Percentiles rank a stretch among this genome's conserved stretches.
phyloP scores from a whole-genome alignment of 2,797 vertebrate species.

The Pempheris klunzingeri region DNA sequence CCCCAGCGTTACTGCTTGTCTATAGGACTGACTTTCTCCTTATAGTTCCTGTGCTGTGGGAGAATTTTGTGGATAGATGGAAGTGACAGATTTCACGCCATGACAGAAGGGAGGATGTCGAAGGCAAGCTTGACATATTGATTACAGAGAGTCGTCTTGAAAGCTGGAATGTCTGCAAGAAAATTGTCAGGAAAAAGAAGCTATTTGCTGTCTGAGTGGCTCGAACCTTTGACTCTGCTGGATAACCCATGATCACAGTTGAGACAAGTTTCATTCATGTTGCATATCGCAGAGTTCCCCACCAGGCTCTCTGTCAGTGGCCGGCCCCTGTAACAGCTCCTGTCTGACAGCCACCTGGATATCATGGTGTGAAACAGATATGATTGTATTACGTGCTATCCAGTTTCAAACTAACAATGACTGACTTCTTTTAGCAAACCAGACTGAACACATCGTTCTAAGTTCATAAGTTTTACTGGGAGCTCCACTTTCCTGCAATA shows the following conservation, averaged over 20 bases:
- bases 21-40: not conserved
- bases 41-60: not conserved
- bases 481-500: slow-evolving; percentile 22
- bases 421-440: slow-evolving; percentile 30
- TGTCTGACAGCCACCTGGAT: slow-evolving; percentile 27
- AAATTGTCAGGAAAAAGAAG: not conserved
- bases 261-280: not conserved
- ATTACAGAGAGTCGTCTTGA: not conserved
- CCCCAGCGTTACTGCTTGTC: not conserved
- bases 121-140: not conserved
- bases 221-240: slow-evolving; percentile 4
- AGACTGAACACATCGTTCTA: slow-evolving; percentile 38
- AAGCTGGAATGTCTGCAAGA: slow-evolving; percentile 7
- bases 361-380: slow-evolving; percentile 50
- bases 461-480: slow-evolving; percentile 37
- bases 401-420: slow-evolving; percentile 38
- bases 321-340: slow-evolving; percentile 1
- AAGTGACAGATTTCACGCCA: not conserved
- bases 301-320: not conserved
- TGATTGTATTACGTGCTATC: slow-evolving; percentile 48
- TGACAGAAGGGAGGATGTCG: not conserved
- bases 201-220: not conserved
- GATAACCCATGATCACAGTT: slow-evolving; percentile 23
- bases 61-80: not conserved
- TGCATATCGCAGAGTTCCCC: slow-evolving; percentile 4